A percentile compares a stretch with the other conserved stretches of the same genome.
Conservation (phyloP, 2,113 vertebrate species). For the human (Homo sapiens) region GRCh38 chr1:40607501-40608000, state of each 20-base stretch:
- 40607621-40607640: background rate
- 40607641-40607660: background rate
- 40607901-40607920: background rate
- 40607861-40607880: background rate
- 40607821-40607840: background rate
- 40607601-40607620: background rate
- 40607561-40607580: background rate
- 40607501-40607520: background rate
- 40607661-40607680: background rate
- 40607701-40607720: background rate
- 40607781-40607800: background rate
- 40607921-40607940: background rate
- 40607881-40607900: background rate
- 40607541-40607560: no score
- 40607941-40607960: background rate
- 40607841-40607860: background rate
- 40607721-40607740: background rate
- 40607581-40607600: background rate
- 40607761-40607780: background rate
- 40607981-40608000: background rate
- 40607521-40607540: background rate
- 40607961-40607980: background rate
- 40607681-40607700: background rate
- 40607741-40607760: background rate
- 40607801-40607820: background rate